These are phyloP conservation scores for Phrynosoma blainvillii DNA, from an alignment of 2,113 vertebrate species.

Conservation along the genomic window DNA sequence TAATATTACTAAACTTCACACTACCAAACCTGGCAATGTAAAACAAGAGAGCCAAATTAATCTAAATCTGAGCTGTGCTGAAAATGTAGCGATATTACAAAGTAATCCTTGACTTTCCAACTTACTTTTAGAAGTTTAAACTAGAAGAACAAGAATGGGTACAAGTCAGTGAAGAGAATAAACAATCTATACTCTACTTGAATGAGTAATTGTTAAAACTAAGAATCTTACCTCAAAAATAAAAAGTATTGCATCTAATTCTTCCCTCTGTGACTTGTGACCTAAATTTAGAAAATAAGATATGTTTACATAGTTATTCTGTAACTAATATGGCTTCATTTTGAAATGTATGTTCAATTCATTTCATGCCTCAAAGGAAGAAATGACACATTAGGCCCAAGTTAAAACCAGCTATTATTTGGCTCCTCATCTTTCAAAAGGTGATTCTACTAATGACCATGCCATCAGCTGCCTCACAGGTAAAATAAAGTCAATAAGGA, in stretches of 20 bases:
- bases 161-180: neutral
- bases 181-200: slow-evolving; percentile 12
- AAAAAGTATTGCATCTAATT: slow-evolving; percentile 98
- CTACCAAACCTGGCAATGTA: neutral
- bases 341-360: neutral
- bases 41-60: neutral
- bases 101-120: neutral
- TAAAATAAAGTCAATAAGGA: neutral
- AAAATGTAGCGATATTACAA: neutral
- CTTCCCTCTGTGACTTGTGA: slow-evolving; percentile 98
- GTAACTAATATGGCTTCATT: neutral
- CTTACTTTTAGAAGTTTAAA: neutral
- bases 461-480: neutral
- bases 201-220: neutral
- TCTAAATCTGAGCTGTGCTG: neutral
- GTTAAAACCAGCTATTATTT: neutral
- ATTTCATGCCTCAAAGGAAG: neutral
- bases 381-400: neutral
- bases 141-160: neutral
- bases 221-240: slow-evolving; percentile 95
- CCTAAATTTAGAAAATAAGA: slow-evolving; percentile 76
- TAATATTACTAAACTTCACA: too few species aligned
- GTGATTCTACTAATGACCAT: neutral
- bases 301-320: neutral
- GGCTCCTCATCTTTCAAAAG: neutral